These are phyloP conservation scores for Acanthurus tractus DNA, from an alignment of 2,797 vertebrate species.

Conservation along the genomic window DNA sequence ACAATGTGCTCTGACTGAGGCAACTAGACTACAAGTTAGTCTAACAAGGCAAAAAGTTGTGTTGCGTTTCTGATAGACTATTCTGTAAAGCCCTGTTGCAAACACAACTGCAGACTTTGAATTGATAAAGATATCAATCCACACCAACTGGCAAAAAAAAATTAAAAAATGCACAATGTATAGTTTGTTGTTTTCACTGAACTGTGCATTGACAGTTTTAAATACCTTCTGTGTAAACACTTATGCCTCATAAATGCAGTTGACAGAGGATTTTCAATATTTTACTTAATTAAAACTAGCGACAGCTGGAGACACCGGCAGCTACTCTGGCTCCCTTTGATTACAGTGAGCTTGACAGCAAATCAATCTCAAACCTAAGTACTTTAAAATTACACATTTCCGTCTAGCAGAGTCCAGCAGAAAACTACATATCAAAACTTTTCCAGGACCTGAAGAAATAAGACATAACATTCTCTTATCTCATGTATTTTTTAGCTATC, in stretches of 20 bases:
- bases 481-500: background rate
- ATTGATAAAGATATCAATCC: background rate
- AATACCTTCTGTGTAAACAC: background rate
- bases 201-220: background rate
- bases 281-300: background rate
- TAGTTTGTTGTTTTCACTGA: background rate
- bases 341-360: conserved; percentile 8
- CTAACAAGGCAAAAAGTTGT: no score
- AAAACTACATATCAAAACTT: background rate
- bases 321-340: conserved; percentile 19
- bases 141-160: background rate
- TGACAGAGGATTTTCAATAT: background rate
- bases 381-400: conserved; percentile 6
- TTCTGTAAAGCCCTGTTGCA: no score
- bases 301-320: conserved; percentile 28
- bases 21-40: no score
- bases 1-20: no score
- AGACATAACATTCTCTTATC: background rate
- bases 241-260: background rate
- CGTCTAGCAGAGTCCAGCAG: background rate
- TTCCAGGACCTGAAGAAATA: background rate
- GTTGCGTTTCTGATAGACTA: no score
- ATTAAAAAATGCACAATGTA: background rate
- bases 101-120: background rate
- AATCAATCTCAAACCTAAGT: conserved; percentile 23